Base-by-base conservation (phyloP, 2,888 invertebrate genomes). In the Epinotia demarniana region DNA sequence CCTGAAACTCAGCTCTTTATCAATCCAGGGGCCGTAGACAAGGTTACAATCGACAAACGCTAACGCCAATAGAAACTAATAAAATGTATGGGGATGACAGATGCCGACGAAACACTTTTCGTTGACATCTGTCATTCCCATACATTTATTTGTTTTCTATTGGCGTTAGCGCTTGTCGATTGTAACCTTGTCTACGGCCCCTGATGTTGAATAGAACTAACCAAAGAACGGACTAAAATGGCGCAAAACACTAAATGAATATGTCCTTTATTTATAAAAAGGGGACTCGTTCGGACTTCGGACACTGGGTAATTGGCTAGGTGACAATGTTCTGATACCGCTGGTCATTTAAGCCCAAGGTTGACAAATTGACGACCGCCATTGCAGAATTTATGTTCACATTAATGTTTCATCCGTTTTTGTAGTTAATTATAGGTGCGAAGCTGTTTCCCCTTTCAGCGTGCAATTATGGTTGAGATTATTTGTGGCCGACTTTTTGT, bases 311-410 rank as follows among this genome's bases (percentile, higher is more conserved):
- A 63, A 61, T 58, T 53, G 60, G 57, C 33, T 18, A 73, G 61
- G 53, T 53, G 69, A 49, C 33, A 73, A 8, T 19, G 19, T 39
- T 16, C 27, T 62, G 43, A 68, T 57, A 60, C 53, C 61, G 6
- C n/a, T 46, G 53, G 23, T 61, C 62, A 46, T 43, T 68, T 69
- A 67, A 57, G 16, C 43, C n/a, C 55, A 75, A 70, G 70, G 70
- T 58, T 58, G 60, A n/a, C 39, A 46, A 39, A 67, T 70, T 63
- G 49, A n/a, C 46, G 46, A 46, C 11, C 46, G 19, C 23, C 63
- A 60, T 43, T 67, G 61, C 43, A 19, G 62, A 55, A 55, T 73
- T 73, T 39, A 55, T 73, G 60, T 27, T 5, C 27, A 46, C 49
- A 58, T 49, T 53, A 39, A n/a, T 67, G 49, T 58, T 58, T 55